A percentile compares a stretch with the other conserved stretches of the same genome.
Conservation (phyloP, 1,140 invertebrate species). For the Drosophila parabipectinata region DNA sequence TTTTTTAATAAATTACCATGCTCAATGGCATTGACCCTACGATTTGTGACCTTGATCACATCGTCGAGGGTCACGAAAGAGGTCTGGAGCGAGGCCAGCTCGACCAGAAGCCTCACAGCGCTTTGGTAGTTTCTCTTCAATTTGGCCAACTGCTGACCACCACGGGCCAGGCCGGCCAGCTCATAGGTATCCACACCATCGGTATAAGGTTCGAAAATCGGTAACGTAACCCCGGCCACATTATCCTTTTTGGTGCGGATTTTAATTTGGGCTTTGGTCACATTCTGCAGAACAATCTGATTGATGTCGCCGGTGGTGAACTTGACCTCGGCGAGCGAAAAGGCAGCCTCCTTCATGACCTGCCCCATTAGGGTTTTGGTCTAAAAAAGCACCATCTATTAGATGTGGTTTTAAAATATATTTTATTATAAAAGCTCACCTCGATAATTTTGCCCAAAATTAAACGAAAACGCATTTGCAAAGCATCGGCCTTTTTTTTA, state of each 20-base stretch:
- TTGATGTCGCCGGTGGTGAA: slow-evolving; percentile 99
- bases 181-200: slow-evolving; percentile 97
- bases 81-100: slow-evolving; percentile 97
- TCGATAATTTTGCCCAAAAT: slow-evolving; percentile 99
- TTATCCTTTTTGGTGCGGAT: slow-evolving; percentile 99
- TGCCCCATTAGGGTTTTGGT: slow-evolving; percentile 99
- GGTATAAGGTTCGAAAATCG: slow-evolving; percentile 97
- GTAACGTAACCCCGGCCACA: slow-evolving; percentile 98
- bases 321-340: slow-evolving; percentile 99
- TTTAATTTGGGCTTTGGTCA: slow-evolving; percentile 99
- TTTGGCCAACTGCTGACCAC: slow-evolving; percentile 97
- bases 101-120: slow-evolving; percentile 95
- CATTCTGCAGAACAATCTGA: slow-evolving; percentile 99
- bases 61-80: slow-evolving; percentile 98
- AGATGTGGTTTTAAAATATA: not conserved
- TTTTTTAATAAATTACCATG: slow-evolving; percentile 89
- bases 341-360: slow-evolving; percentile 99
- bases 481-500: slow-evolving; percentile 99
- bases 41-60: slow-evolving; percentile 98
- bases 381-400: slow-evolving; percentile 17
- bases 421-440: slow-evolving; percentile 85
- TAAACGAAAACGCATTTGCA: slow-evolving; percentile 98
- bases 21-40: slow-evolving; percentile 99
- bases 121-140: slow-evolving; percentile 98
- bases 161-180: slow-evolving; percentile 95